phyloP scores from a whole-genome alignment of 2,888 invertebrate species.

The Drosophila nigricruria region DNA sequence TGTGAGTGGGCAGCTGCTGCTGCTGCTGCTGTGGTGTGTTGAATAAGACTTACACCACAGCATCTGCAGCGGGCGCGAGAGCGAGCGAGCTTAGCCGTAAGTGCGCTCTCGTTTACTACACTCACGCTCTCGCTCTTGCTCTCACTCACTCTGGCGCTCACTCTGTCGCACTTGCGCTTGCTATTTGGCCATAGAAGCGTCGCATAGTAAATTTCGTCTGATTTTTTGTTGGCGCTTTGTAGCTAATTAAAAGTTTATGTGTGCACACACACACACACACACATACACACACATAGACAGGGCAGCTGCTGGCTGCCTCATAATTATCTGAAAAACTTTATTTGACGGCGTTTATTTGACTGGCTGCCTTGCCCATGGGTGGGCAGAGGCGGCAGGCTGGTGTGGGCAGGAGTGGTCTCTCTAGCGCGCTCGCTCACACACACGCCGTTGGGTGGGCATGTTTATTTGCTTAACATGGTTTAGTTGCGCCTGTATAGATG shows the following conservation, averaged over 20 bases:
- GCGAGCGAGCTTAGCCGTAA: constrained; percentile 11
- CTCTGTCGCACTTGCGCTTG: constrained; percentile 1
- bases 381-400: no score
- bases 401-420: not conserved
- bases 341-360: constrained; percentile 79
- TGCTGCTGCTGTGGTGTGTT: constrained; percentile 62
- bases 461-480: constrained; percentile 79
- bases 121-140: not conserved
- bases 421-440: constrained; percentile 17
- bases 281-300: constrained; percentile 19
- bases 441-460: constrained; percentile 32
- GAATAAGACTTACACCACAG: constrained; percentile 67
- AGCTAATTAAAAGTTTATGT: constrained; percentile 80
- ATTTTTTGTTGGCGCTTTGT: constrained; percentile 75
- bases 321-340: constrained; percentile 77
- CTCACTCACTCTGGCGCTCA: no score
- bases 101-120: constrained; percentile 7
- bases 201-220: constrained; percentile 50
- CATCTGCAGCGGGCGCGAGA: constrained; percentile 14
- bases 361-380: constrained; percentile 65
- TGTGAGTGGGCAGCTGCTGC: constrained; percentile 21
- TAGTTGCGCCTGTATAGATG: constrained; percentile 61
- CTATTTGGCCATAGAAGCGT: constrained; percentile 34
- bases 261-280: constrained; percentile 34
- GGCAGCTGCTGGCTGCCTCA: constrained; percentile 49